Percentiles rank a stretch among this genome's conserved stretches.
Conservation (phyloP, 2,113 vertebrate genomes). For the Festucalex cinctus region DNA sequence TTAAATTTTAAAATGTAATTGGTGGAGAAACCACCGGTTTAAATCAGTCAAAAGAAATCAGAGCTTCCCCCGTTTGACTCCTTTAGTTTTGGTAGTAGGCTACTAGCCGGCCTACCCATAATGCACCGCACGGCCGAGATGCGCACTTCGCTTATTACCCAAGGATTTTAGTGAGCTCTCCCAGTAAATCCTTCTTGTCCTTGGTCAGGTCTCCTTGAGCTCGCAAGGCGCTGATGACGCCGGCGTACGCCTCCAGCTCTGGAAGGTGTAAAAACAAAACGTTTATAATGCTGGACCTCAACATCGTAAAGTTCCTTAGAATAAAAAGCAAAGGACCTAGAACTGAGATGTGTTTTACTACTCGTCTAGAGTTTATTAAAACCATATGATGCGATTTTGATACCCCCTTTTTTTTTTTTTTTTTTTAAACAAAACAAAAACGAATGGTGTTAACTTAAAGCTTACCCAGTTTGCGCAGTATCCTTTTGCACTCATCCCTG, state of each 20-base stretch:
- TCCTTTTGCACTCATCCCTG: conserved; percentile 96
- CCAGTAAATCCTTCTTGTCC: conserved; percentile 96
- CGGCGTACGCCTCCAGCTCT: conserved; percentile 98
- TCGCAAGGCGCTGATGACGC: conserved; percentile 95
- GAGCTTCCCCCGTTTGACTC: no score
- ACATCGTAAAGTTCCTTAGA: not conserved
- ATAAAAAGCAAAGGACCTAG: not conserved
- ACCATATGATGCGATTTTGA: not conserved
- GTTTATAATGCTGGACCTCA: not conserved
- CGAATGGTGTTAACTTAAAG: not conserved
- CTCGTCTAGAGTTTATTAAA: no score
- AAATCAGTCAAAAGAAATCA: no score
- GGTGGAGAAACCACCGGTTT: no score
- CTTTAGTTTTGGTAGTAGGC: no score
- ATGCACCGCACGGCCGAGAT: no score
- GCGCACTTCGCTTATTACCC: no score
- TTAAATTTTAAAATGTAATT: not conserved
- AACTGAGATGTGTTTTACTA: not conserved
- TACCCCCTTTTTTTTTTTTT: not conserved
- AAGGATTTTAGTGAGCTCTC: conserved; percentile 95
- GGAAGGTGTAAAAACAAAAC: conserved; percentile 29
- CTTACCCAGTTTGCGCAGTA: conserved; percentile 95
- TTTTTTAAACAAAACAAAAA: no score
- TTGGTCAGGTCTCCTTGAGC: conserved; percentile 97
- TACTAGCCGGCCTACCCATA: no score